Conservation (phyloP, 1,140 invertebrate genomes). For the Himalopsyche phryganea region DNA sequence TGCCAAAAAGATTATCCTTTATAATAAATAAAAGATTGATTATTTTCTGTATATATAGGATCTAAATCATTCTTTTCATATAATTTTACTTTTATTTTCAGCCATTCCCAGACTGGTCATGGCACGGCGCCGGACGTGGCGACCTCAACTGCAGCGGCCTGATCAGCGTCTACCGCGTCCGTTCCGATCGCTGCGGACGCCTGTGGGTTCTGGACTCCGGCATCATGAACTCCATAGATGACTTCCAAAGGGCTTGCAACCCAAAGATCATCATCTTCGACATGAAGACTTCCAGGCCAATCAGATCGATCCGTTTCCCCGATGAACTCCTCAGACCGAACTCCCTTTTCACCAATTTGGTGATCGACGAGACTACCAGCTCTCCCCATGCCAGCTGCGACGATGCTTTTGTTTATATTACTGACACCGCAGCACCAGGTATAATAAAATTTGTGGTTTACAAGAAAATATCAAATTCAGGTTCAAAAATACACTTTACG, state of each 20-base stretch:
- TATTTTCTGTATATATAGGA: no score
- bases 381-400: conserved; percentile 62
- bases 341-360: conserved; percentile 70
- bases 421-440: conserved; percentile 75
- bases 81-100: conserved; percentile 39
- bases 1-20: no score
- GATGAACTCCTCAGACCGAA: conserved; percentile 63
- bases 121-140: conserved; percentile 64
- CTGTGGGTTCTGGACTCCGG: conserved; percentile 74
- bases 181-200: conserved; percentile 69
- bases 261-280: conserved; percentile 80
- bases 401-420: conserved; percentile 72
- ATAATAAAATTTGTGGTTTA: no score
- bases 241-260: conserved; percentile 68
- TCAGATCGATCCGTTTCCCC: conserved; percentile 60
- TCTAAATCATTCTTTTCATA: no score
- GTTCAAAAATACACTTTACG: no score
- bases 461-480: no score
- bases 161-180: conserved; percentile 72
- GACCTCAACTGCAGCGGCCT: conserved; percentile 69
- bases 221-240: conserved; percentile 68
- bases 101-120: conserved; percentile 78
- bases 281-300: conserved; percentile 63
- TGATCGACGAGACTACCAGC: conserved; percentile 67
- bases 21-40: no score